Conservation (phyloP, 35 echinoderm and acorn worm species). For the Eucidaris tribuloides region DNA sequence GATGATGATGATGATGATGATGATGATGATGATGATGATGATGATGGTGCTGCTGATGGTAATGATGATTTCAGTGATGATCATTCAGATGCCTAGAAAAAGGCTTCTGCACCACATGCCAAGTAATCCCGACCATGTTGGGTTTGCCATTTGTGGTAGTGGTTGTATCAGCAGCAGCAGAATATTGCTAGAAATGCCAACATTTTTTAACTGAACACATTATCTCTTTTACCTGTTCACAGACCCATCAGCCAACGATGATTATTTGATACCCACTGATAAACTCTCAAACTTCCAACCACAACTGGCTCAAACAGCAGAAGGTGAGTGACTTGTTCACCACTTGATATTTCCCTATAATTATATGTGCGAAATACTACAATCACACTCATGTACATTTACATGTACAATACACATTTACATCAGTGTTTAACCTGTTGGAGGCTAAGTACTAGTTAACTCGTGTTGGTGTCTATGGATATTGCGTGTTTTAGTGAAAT, state of each 20-base stretch:
- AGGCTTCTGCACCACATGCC: neutral
- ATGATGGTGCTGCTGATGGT: constrained; percentile 3
- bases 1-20: constrained; percentile 40
- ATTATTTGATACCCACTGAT: constrained; percentile 68
- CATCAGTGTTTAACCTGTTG: too few species aligned
- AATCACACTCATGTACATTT: neutral
- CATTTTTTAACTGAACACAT: neutral
- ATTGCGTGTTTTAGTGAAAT: too few species aligned
- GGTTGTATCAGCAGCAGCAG: neutral
- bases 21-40: constrained; percentile 33
- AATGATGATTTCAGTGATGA: neutral
- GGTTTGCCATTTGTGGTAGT: neutral
- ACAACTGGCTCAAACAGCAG: too few species aligned
- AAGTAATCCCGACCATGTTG: neutral
- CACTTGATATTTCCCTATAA: neutral
- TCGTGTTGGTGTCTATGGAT: too few species aligned
- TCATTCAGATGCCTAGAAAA: neutral
- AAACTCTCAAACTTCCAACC: constrained; percentile 39
- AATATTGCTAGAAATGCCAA: neutral
- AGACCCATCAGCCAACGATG: constrained; percentile 35
- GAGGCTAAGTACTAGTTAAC: too few species aligned
- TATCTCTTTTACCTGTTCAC: neutral
- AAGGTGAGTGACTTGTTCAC: neutral
- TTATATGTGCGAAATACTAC: neutral
- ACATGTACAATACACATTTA: neutral